These are phyloP conservation scores for Pseudococcus longispinus DNA, from an alignment of 2,888 invertebrate species.

Conservation along the genomic window DNA sequence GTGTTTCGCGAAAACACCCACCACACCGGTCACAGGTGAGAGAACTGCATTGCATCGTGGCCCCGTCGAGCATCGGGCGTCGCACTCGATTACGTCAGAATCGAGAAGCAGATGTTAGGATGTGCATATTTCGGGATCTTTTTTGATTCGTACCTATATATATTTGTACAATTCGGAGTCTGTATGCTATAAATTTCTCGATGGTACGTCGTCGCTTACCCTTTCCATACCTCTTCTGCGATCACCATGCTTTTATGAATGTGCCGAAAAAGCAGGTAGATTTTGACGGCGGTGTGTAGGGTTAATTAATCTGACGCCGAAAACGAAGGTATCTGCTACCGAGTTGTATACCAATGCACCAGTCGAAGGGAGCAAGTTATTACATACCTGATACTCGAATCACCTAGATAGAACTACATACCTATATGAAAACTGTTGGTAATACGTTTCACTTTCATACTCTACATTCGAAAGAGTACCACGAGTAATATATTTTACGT, in stretches of 20 bases:
- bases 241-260: background rate
- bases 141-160: background rate
- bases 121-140: constrained; percentile 12
- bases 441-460: background rate
- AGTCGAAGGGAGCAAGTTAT: background rate
- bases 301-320: constrained; percentile 20
- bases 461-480: background rate
- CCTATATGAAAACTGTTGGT: background rate
- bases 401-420: background rate
- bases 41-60: constrained; percentile 18
- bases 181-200: background rate
- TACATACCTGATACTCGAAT: background rate
- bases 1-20: constrained; percentile 36
- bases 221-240: background rate
- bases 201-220: background rate
- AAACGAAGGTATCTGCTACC: background rate
- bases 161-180: background rate
- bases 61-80: constrained; percentile 10
- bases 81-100: constrained; percentile 38
- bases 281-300: background rate
- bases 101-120: constrained; percentile 29
- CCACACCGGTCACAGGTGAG: constrained; percentile 37
- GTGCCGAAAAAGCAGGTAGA: constrained; percentile 24
- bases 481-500: background rate
- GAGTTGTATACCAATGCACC: background rate